These are phyloP conservation scores for Oplegnathus fasciatus DNA, from an alignment of 2,113 vertebrate species.

Conservation along the genomic window DNA sequence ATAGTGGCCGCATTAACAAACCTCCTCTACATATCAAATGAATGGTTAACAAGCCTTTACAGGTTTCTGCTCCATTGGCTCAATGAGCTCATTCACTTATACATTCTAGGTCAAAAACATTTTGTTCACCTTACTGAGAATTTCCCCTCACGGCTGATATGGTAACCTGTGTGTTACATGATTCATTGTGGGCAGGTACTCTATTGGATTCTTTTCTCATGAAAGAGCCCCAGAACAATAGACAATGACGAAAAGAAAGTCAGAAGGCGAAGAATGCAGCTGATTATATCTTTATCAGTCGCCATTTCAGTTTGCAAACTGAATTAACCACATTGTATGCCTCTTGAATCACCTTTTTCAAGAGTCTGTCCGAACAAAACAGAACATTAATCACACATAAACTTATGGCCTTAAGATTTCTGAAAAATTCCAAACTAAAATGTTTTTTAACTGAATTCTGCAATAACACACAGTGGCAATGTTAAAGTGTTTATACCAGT, in stretches of 20 bases:
- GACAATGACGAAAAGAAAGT: slow-evolving; percentile 62
- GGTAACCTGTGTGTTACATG: not conserved
- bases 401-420: not conserved
- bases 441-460: too few species aligned
- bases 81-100: not conserved
- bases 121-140: not conserved
- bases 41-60: not conserved
- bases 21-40: not conserved
- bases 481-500: slow-evolving; percentile 41
- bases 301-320: slow-evolving; percentile 36
- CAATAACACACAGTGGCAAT: not conserved
- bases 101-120: not conserved
- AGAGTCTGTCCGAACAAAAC: slow-evolving; percentile 12
- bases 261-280: slow-evolving; percentile 65
- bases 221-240: slow-evolving; percentile 47
- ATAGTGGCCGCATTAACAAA: too few species aligned
- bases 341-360: slow-evolving; percentile 49
- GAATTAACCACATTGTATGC: slow-evolving; percentile 60
- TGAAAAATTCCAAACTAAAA: not conserved
- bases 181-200: slow-evolving; percentile 5
- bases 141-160: not conserved
- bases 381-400: slow-evolving; percentile 8
- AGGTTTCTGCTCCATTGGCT: not conserved
- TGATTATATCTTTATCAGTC: slow-evolving; percentile 69
- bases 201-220: not conserved